Conservation (phyloP, 2,888 invertebrate genomes). For the Yponomeuta sedellus region DNA sequence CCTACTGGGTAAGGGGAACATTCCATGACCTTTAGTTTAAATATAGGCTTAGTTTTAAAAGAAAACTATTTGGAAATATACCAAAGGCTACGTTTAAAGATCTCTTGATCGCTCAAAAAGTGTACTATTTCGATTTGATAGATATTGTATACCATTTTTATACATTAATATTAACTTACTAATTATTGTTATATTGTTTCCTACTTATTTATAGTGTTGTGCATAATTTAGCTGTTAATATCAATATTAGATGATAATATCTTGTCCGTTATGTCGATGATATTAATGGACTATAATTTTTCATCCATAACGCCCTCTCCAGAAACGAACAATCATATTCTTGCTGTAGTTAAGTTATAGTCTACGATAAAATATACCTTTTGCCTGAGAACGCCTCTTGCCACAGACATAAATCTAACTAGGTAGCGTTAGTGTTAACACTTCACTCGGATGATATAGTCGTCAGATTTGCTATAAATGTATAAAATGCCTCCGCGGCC, state of each 20-base stretch:
- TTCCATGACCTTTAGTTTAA: constrained; percentile 12
- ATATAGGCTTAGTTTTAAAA: constrained; percentile 3
- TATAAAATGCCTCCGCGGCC: too few relatives aligned
- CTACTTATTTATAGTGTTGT: neutral
- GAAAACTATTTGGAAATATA: constrained; percentile 29
- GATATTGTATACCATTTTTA: constrained; percentile 17
- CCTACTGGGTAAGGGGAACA: constrained; percentile 3
- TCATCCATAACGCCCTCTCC: neutral
- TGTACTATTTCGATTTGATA: constrained; percentile 18
- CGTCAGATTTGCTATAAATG: too few relatives aligned
- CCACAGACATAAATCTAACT: too few relatives aligned
- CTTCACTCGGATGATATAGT: too few relatives aligned
- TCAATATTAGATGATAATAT: neutral
- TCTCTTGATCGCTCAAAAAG: constrained; percentile 48
- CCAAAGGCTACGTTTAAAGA: constrained; percentile 60
- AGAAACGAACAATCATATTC: neutral
- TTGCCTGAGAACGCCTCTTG: too few relatives aligned
- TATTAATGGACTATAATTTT: neutral
- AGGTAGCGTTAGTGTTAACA: too few relatives aligned
- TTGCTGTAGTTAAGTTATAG: neutral
- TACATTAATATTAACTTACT: neutral
- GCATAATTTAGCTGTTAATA: neutral
- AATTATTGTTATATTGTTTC: constrained; percentile 4
- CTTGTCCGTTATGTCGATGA: too few relatives aligned
- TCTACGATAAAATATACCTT: neutral